Evolutionary conservation across 1,140 invertebrate species (phyloP).

Genomic region (Reticulitermes speratus): DNA sequence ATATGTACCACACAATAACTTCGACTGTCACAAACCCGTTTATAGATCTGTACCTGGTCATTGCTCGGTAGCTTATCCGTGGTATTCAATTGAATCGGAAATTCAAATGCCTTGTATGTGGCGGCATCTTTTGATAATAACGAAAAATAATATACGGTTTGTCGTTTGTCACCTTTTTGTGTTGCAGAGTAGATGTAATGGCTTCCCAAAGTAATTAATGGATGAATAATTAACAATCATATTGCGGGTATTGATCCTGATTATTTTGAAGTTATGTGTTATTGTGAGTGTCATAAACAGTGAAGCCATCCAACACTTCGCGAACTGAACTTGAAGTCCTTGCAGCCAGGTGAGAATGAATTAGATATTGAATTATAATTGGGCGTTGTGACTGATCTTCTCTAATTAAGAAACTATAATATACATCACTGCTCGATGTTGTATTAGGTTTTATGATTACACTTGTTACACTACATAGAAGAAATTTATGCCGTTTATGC

Average conservation of each 20-base stretch:
- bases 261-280: slow-evolving; percentile 17
- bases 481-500: neutral
- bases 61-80: neutral
- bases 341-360: slow-evolving; percentile 8
- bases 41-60: neutral
- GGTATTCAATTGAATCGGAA: slow-evolving; percentile 14
- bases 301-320: neutral
- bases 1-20: too few species aligned
- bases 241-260: slow-evolving; percentile 17
- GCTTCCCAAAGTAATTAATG: slow-evolving; percentile 16
- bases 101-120: slow-evolving; percentile 13
- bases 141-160: slow-evolving; percentile 17
- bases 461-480: neutral
- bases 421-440: neutral
- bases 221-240: slow-evolving; percentile 19
- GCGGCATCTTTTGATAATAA: slow-evolving; percentile 18
- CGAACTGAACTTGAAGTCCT: neutral
- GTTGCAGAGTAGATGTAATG: slow-evolving; percentile 15
- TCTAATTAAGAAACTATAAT: neutral
- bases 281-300: neutral
- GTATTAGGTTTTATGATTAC: neutral
- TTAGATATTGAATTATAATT: neutral
- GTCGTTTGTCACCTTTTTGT: slow-evolving; percentile 18
- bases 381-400: neutral
- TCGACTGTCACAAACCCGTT: neutral